These are phyloP conservation scores for Mythimna ferrago DNA, from an alignment of 2,888 invertebrate species.

Conservation along the genomic window DNA sequence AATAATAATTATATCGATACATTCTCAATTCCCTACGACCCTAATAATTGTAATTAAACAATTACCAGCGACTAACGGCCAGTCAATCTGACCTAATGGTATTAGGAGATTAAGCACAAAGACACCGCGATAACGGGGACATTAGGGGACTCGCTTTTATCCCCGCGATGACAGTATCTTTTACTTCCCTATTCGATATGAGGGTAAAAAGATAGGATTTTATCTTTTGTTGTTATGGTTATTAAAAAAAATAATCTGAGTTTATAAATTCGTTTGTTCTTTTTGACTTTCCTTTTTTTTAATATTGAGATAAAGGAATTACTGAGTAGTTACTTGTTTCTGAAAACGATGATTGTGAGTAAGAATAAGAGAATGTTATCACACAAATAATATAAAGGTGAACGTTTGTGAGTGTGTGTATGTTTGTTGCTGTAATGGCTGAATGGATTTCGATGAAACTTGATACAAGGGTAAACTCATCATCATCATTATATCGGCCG, in stretches of 20 bases:
- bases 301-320: too few species aligned
- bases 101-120: conserved; percentile 63
- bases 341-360: too few species aligned
- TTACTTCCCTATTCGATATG: conserved; percentile 52
- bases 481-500: too few species aligned
- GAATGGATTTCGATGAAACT: too few species aligned
- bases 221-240: conserved; percentile 48
- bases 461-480: too few species aligned
- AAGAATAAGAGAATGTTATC: too few species aligned
- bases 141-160: conserved; percentile 54
- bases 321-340: too few species aligned
- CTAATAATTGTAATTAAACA: conserved; percentile 63
- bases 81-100: conserved; percentile 61
- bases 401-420: too few species aligned
- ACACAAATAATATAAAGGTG: too few species aligned
- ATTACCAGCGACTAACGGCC: conserved; percentile 58
- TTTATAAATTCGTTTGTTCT: neutral
- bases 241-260: conserved; percentile 18
- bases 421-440: too few species aligned
- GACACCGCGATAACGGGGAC: conserved; percentile 54
- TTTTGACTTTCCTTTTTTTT: too few species aligned
- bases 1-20: conserved; percentile 28
- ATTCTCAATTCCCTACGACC: conserved; percentile 11
- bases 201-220: conserved; percentile 53
- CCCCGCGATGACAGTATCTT: conserved; percentile 53